These are phyloP conservation scores for Nylanderia fulva DNA, from an alignment of 1,140 invertebrate genomes.

Conservation along the genomic window DNA sequence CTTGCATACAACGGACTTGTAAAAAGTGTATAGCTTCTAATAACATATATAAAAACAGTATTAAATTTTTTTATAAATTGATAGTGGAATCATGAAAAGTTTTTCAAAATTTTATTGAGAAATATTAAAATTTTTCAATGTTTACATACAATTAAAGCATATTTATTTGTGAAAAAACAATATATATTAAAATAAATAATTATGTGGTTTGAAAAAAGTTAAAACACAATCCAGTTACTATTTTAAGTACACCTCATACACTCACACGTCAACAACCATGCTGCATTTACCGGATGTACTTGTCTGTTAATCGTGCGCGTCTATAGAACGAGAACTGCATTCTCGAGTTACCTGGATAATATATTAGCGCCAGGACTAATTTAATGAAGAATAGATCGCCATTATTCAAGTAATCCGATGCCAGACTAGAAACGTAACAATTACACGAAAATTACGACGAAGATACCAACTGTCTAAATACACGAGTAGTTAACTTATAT, in stretches of 20 bases:
- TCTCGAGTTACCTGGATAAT: slow-evolving; percentile 69
- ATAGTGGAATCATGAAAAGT: background rate
- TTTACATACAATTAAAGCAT: background rate
- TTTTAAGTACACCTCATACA: background rate
- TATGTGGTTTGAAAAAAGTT: background rate
- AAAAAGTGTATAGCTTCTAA: background rate
- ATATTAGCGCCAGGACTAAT: slow-evolving; percentile 74
- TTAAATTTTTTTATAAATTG: background rate
- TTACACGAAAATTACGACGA: background rate
- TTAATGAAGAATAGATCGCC: slow-evolving; percentile 71
- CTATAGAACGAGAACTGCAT: slow-evolving; percentile 61
- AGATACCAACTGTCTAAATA: background rate
- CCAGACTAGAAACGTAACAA: slow-evolving; percentile 14
- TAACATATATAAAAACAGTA: background rate
- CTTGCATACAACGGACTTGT: background rate
- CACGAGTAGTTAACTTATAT: background rate
- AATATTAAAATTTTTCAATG: background rate
- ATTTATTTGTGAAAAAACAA: background rate
- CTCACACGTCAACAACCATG: slow-evolving; percentile 2
- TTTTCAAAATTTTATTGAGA: background rate
- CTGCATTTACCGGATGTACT: slow-evolving; percentile 44
- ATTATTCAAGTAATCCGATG: slow-evolving; percentile 73
- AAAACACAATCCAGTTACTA: background rate
- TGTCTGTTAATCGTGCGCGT: slow-evolving; percentile 54
- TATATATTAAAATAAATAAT: background rate